Conservation (phyloP, 2,113 vertebrate genomes). For the Notechis scutatus region DNA sequence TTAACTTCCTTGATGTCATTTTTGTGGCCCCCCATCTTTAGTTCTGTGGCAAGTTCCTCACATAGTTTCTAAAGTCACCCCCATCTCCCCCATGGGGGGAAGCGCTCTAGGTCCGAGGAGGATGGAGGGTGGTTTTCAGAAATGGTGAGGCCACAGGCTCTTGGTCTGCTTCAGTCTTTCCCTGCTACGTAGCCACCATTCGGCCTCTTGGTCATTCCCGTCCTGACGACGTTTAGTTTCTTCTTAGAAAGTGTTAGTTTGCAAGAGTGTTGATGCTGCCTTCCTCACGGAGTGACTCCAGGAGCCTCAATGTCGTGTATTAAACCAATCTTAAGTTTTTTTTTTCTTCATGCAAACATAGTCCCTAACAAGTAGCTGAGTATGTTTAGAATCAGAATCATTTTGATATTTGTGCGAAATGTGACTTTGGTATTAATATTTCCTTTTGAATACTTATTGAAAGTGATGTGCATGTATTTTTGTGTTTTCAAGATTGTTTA, state of each 20-base stretch:
- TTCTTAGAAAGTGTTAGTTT: not conserved
- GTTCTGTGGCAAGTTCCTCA: not conserved
- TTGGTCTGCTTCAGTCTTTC: not conserved
- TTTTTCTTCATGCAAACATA: not conserved
- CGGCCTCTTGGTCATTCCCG: not conserved
- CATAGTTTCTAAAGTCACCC: not conserved
- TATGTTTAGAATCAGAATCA: not conserved
- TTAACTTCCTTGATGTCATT: not conserved
- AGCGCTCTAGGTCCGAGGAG: not conserved
- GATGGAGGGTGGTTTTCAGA: not conserved
- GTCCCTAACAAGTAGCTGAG: not conserved
- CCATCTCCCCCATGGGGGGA: not conserved
- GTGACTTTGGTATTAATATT: not conserved
- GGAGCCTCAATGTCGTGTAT: not conserved
- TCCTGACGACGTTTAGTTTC: not conserved
- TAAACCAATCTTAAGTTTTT: not conserved
- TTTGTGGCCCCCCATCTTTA: not conserved
- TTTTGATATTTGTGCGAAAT: not conserved
- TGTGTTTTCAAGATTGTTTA: not conserved
- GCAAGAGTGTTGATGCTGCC: not conserved
- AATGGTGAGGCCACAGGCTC: not conserved
- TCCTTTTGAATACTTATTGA: not conserved
- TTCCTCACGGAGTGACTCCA: not conserved
- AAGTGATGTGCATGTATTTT: not conserved
- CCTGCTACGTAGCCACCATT: not conserved